Base-by-base conservation (phyloP, 1,140 invertebrate species). In the Adoxophyes honmai region DNA sequence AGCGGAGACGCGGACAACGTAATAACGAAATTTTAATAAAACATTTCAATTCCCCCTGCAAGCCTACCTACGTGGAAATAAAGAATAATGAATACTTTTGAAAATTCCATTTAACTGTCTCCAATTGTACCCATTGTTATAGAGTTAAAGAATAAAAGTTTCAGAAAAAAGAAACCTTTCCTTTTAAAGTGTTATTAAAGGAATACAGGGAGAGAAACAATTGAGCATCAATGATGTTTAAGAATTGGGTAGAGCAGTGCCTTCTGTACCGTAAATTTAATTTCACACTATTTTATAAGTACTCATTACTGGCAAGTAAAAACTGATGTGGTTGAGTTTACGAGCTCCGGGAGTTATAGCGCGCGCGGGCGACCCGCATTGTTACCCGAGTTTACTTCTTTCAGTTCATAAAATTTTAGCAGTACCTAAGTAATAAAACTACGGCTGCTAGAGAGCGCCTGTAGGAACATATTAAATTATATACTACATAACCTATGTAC, bases 21-120 rank as follows among this genome's bases (percentile, higher is more conserved):
- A 77, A 78, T 81, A 75, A 81, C 72, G 62, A 82, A 78, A 80
- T 79, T 84, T 86, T 83, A 78, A 81, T 84, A 83, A 83, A 79
- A 76, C 67, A 81, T 76, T 61, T 61, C 64, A 62, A 62, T 66
- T 58, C 60, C 63, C 66, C 21, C 11, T 14, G 38, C 61, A 62
- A 56, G 62, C 59, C 66, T 62, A 59, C 57, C 66, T 62, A 59
- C 57, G 15, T 39, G 66, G 60, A 62, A 62, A 62, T 62, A 68
- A 63, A 65, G 52, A 60, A 63, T 73, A 64, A 70, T 62, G 64
- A 60, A 70, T 64, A 78, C 55, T 75, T 66, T 69, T 38, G 59
- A 63, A 75, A 65, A 69, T 72, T 76, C 63, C 53, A 55, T 62
- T 73, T 63, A 65, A 73, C 68, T 69, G 64, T 57, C 59, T 68